Conservation (phyloP, 2,113 vertebrate genomes). For the Mobula hypostoma region DNA sequence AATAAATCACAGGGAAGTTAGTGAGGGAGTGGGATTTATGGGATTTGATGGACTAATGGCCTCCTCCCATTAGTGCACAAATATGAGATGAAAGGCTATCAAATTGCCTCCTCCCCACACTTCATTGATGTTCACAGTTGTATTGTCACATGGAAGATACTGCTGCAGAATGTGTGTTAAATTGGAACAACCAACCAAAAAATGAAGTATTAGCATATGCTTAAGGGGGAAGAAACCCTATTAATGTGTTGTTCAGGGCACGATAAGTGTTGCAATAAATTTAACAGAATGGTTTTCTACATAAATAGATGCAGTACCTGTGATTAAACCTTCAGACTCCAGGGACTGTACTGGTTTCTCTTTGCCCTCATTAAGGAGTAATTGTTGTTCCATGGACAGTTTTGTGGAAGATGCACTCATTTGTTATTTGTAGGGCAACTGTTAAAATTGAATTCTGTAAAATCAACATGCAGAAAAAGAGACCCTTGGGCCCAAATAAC, state of each 20-base stretch:
- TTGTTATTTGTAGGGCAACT: not conserved
- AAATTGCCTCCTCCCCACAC: not conserved
- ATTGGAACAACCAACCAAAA: not conserved
- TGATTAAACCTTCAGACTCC: slow-evolving; percentile 20
- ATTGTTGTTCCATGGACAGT: slow-evolving; percentile 8
- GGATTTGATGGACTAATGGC: no score
- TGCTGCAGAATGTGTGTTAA: not conserved
- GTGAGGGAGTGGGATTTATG: no score
- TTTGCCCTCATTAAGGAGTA: not conserved
- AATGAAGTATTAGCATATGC: slow-evolving; percentile 4
- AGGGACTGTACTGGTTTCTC: not conserved
- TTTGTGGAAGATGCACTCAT: not conserved
- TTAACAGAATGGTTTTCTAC: not conserved
- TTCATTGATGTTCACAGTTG: not conserved
- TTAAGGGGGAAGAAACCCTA: not conserved
- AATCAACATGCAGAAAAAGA: not conserved
- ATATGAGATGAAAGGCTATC: no score
- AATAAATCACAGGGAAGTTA: no score
- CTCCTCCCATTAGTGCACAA: no score
- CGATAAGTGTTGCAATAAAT: not conserved
- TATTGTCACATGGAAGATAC: not conserved
- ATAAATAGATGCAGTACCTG: not conserved
- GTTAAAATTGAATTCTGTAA: not conserved
- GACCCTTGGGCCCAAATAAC: not conserved
- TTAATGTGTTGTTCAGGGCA: slow-evolving; percentile 4